Percentiles rank a stretch among this genome's conserved stretches.
Conservation (phyloP, 2,797 vertebrate genomes). For the Amniataba percoides region DNA sequence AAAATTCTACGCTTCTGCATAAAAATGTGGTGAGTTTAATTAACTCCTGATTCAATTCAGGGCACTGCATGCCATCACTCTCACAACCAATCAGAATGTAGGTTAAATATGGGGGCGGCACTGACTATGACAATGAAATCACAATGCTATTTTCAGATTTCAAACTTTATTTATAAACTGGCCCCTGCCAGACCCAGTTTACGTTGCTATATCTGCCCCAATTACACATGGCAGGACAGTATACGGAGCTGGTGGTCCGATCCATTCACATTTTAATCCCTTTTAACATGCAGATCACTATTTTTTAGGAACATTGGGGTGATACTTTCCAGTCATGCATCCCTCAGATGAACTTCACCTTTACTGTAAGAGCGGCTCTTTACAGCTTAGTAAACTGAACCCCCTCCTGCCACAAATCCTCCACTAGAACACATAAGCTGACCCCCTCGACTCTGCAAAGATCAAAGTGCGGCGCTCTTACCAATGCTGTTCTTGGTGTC, state of each 20-base stretch:
- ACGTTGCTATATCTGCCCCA: constrained; percentile 65
- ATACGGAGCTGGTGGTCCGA: constrained; percentile 38
- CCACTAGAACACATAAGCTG: constrained; percentile 15
- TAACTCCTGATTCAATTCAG: constrained; percentile 74
- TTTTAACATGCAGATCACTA: not conserved
- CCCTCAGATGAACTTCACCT: constrained; percentile 22
- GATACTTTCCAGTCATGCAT: not conserved
- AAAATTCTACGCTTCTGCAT: constrained; percentile 23
- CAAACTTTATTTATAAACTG: constrained; percentile 81
- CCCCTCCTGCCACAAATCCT: constrained; percentile 26
- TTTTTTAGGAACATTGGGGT: not conserved
- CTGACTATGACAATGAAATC: constrained; percentile 79
- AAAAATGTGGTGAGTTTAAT: constrained; percentile 73
- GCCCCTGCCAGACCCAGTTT: constrained; percentile 72
- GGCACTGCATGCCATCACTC: constrained; percentile 46
- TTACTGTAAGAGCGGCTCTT: constrained; percentile 11
- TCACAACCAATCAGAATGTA: constrained; percentile 79
- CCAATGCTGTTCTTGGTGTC: constrained; percentile 83
- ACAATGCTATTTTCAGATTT: constrained; percentile 81
- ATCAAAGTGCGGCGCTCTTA: constrained; percentile 74
- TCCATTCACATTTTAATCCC: constrained; percentile 47
- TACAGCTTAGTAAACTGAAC: not conserved
- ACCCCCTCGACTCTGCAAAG: constrained; percentile 22
- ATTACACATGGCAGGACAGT: constrained; percentile 48
- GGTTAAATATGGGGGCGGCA: constrained; percentile 79